Evolutionary conservation across 2,113 vertebrate genomes (phyloP).

Genomic region (Furnarius figulus): DNA sequence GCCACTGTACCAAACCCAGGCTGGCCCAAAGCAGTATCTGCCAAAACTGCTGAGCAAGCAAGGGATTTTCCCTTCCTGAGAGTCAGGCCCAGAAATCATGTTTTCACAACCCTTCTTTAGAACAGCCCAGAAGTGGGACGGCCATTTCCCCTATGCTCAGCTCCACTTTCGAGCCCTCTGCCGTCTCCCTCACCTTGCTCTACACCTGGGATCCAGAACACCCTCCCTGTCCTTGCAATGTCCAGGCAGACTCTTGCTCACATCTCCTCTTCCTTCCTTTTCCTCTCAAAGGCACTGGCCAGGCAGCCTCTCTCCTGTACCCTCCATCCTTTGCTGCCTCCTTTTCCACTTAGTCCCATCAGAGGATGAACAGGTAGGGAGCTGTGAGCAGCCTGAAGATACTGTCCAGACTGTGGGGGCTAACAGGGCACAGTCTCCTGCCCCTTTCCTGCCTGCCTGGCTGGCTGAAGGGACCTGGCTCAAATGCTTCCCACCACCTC

Average conservation of each 20-base stretch:
- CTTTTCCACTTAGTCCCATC: not conserved
- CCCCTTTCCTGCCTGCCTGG: not conserved
- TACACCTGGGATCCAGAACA: not conserved
- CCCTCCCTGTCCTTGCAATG: not conserved
- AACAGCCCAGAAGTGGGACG: not conserved
- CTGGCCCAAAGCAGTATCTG: not conserved
- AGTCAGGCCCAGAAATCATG: not conserved
- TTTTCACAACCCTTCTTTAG: not conserved
- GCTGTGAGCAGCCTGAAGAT: not conserved
- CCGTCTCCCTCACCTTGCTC: not conserved
- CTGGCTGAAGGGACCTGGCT: not conserved
- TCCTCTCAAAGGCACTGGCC: not conserved
- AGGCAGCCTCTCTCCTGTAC: not conserved
- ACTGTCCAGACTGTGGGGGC: not conserved
- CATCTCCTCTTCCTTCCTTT: fast-evolving
- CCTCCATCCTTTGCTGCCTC: not conserved
- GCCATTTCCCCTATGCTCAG: not conserved
- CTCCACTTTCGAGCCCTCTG: not conserved
- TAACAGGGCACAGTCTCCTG: not conserved
- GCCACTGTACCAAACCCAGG: not conserved
- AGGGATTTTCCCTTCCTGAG: not conserved
- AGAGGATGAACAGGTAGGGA: fast-evolving
- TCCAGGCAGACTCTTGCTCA: not conserved
- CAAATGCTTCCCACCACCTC: not conserved
- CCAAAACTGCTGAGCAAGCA: not conserved